Percentiles rank a stretch among this genome's conserved stretches.
phyloP scores from a whole-genome alignment of 2,797 vertebrate genomes.

The Anableps anableps region DNA sequence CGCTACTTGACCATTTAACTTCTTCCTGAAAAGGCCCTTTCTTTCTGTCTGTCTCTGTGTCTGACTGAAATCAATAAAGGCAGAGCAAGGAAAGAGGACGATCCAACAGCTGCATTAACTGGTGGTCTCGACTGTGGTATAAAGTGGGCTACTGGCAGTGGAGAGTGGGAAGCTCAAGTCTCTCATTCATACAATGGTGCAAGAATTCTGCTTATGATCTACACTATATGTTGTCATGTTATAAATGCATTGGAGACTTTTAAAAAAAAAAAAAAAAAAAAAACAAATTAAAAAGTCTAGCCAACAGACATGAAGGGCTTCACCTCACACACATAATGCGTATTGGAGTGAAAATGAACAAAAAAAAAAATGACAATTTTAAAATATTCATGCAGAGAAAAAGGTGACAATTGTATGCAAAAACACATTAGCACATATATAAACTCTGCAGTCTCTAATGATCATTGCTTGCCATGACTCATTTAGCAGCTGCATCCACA shows the following conservation, averaged over 20 bases:
- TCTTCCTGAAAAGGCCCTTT: conserved; percentile 87
- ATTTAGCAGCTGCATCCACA: conserved; percentile 79
- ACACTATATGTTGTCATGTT: conserved; percentile 10
- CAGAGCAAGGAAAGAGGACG: conserved; percentile 79
- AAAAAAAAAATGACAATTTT: conserved; percentile 26
- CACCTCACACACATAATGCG: background rate
- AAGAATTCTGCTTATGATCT: conserved; percentile 42
- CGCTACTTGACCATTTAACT: conserved; percentile 89
- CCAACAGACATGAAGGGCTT: background rate
- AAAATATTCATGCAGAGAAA: conserved; percentile 30
- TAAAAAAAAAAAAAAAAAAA: conserved; percentile 30
- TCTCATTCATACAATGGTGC: conserved; percentile 45
- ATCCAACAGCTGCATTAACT: conserved; percentile 79
- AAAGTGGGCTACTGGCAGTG: conserved; percentile 64
- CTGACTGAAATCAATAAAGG: conserved; percentile 87
- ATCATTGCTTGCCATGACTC: conserved; percentile 70
- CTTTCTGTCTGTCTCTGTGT: conserved; percentile 83
- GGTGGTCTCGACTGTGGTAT: conserved; percentile 67
- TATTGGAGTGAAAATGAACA: conserved; percentile 2
- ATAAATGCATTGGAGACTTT: conserved; percentile 29
- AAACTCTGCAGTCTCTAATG: conserved; percentile 68
- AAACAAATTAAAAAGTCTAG: conserved; percentile 10
- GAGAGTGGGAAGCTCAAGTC: conserved; percentile 39
- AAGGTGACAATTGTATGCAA: conserved; percentile 47
- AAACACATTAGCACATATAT: conserved; percentile 57